Percentiles rank a stretch among this genome's conserved stretches.
phyloP scores from a whole-genome alignment of 2,113 vertebrate species.

The Clarias macrocephalus region DNA sequence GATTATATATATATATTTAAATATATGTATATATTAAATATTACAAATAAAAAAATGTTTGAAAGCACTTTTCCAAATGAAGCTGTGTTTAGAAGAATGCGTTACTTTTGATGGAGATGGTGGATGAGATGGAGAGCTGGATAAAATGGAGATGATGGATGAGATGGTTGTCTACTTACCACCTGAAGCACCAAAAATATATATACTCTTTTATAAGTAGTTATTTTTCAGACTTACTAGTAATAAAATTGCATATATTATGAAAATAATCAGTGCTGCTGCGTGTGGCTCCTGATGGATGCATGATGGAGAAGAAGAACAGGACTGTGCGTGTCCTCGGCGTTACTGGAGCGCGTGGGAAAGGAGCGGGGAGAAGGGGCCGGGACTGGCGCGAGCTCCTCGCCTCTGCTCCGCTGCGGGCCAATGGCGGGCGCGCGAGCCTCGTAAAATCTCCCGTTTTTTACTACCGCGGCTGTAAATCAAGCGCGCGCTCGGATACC shows the following conservation, averaged over 20 bases:
- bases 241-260: background rate
- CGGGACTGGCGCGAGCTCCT: conserved; percentile 36
- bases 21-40: background rate
- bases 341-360: conserved; percentile 45
- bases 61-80: background rate
- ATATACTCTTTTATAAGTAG: background rate
- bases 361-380: conserved; percentile 46
- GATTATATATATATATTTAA: background rate
- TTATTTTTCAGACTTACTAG: background rate
- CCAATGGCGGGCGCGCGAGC: conserved; percentile 55
- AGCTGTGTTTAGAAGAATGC: background rate
- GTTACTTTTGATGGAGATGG: background rate
- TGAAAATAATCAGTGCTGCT: background rate
- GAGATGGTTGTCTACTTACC: conserved; percentile 16
- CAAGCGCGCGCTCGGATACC: conserved; percentile 33
- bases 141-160: background rate
- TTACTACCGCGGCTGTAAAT: conserved; percentile 57
- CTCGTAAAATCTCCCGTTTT: conserved; percentile 43
- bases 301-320: background rate
- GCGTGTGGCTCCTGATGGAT: background rate
- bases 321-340: background rate
- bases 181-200: background rate
- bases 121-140: background rate
- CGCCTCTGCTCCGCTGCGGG: conserved; percentile 42
- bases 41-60: background rate